phyloP scores from a whole-genome alignment of 2,797 vertebrate species.

The Rhodeus uyekii region DNA sequence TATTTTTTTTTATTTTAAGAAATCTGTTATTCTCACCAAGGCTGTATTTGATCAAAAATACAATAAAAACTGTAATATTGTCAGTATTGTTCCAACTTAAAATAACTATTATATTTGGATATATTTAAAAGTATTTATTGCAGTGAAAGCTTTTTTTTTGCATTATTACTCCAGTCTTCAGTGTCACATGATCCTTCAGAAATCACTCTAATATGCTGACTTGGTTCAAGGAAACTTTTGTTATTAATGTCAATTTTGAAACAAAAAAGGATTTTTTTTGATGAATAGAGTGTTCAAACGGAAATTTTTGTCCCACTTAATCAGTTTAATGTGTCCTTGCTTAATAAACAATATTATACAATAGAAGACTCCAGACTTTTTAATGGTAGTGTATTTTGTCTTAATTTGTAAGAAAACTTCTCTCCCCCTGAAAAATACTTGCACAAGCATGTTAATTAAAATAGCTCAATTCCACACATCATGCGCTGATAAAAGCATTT shows the following conservation, averaged over 20 bases:
- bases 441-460: not conserved
- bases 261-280: not conserved
- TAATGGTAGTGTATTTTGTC: not conserved
- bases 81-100: not conserved
- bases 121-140: not conserved
- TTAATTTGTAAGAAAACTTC: not conserved
- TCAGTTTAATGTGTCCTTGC: not conserved
- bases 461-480: slow-evolving; percentile 3
- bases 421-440: not conserved
- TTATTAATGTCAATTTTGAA: not conserved
- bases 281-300: not conserved
- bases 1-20: not conserved
- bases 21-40: not conserved
- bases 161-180: not conserved
- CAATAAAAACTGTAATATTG: not conserved
- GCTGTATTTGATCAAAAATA: not conserved
- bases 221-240: not conserved
- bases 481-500: not conserved
- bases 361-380: not conserved
- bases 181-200: not conserved
- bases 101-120: not conserved
- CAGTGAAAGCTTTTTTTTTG: not conserved
- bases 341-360: not conserved
- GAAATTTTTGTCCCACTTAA: too few species aligned
- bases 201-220: not conserved